Base-by-base conservation (phyloP, 92 coral and sea anemone species). In the Parazoanthus darwini region DNA sequence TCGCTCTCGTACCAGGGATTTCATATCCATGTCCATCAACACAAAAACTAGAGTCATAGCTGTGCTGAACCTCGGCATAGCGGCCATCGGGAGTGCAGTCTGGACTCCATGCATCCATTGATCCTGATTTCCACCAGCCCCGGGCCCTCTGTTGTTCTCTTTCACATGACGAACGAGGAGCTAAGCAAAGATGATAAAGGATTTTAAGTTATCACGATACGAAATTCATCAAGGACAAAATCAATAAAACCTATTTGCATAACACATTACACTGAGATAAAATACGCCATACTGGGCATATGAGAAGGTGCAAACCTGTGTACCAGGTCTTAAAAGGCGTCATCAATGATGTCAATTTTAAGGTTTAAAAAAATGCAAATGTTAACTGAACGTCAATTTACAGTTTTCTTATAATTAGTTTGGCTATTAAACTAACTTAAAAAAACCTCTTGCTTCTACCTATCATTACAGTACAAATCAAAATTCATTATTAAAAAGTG, bases 11-110 rank as follows among this genome's bases (percentile, higher is more conserved):
- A 20, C 86, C 86, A 9, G 93, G 96, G 37, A 93, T 91, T 80
- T 95, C 98, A 77, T 90, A 93, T 35, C 98, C 98, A 35, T 91
- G 91, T 86, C 86, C 88, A 67, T 93, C 96, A n/a, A 89, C 88
- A 54, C 98, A 95, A 93, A 94, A 95, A 86, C 98, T 93, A 50
- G 72, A 77, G 67, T 90, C 66, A 48, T 89, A 76, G 58, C 88
- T 89, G 43, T 96, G 90, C 85, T 95, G 98, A 36, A 84, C 85
- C 44, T 82, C 83, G 54, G 91, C 91, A 82, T 95, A 95, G 46
- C 79, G 86, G 33, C 98, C 98, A 66, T 93, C 91, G 15, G 92
- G 84, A 58, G 78, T 77, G 71, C 98, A 95, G 4, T 81, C 82
- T 54, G 94, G 94, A 16, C 72, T 89, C 87, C 88, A 92, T 16